Base-by-base conservation (phyloP, 2,888 invertebrate species). In the Bursaphelenchus okinawaensis region DNA sequence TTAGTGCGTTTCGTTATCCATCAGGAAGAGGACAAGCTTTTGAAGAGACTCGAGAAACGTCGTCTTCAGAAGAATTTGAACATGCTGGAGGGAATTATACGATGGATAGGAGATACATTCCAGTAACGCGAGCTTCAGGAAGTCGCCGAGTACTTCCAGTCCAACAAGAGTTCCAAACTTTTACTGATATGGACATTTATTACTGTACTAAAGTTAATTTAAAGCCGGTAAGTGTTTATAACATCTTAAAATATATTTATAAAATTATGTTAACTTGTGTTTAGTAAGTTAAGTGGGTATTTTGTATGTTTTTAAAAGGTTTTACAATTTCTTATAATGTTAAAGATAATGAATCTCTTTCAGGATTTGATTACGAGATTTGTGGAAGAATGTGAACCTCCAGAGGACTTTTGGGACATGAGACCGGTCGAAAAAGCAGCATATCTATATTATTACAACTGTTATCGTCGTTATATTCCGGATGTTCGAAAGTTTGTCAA, bases 401-500 rank as follows among this genome's bases (percentile, higher is more conserved):
- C 77, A 6, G 58, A 29, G 16, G 74, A 63, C 4, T 78, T 67
- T 58, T 55, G 65, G 23, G 22, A 40, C 0, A 58, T 78, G 8
- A 23, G 23, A 4, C 65, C 79, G 12, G 62, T 75, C 12, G 75
- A 75, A 57, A 71, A 69, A 55, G 74, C 75, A 4, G 77, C 75
- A 0, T 79, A 69, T 60, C 60, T 79, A 63, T 78, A 68, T 63
- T 76, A 76, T 52, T 63, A 70, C 24, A 67, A 68, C 8, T 65
- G 79, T 26, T 74, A 71, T 57, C 58, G 67, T 9, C 68, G 69
- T 8, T 77, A 72, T 57, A 56, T 24, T 9, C 50, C 55, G 8
- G 59, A 56, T 26, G 56, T 74, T 7, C 50, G 20, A 0, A 62
- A 61, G 4, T 78, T 78, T 65, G 68, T 68, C 52, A 72, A 70